Evolutionary conservation across 2,888 invertebrate species (phyloP).

Genomic region (Cheilosia variabilis): DNA sequence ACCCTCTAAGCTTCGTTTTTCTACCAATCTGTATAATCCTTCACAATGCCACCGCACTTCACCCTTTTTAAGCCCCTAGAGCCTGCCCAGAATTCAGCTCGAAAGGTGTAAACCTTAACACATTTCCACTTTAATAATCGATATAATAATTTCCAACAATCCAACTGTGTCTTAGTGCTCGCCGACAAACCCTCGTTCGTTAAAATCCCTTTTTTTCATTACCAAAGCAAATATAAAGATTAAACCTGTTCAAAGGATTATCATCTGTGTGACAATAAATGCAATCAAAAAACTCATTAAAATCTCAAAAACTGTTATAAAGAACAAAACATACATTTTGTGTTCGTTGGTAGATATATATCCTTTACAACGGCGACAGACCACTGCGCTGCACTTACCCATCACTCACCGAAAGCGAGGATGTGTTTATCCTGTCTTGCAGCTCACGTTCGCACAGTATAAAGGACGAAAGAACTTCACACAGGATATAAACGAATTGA

Average conservation of each 20-base stretch:
- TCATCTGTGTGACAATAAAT: conserved; percentile 56
- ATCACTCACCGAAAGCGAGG: conserved; percentile 3
- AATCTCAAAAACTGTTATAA: conserved; percentile 49
- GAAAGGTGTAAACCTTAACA: conserved; percentile 28
- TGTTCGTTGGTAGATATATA: neutral
- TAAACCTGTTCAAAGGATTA: conserved; percentile 61
- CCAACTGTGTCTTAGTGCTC: neutral
- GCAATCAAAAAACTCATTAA: conserved; percentile 72
- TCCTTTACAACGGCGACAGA: conserved; percentile 11
- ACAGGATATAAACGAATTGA: conserved; percentile 20
- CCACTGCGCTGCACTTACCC: neutral
- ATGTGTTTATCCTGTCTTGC: conserved; percentile 36
- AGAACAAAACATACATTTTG: conserved; percentile 22
- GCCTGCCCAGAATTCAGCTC: neutral
- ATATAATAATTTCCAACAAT: conserved; percentile 10
- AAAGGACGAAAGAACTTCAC: conserved; percentile 29
- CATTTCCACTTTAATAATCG: neutral
- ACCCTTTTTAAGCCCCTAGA: no score
- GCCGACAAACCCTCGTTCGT: conserved; percentile 3
- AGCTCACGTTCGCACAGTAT: neutral
- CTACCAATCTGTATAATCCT: no score
- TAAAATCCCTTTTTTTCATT: conserved; percentile 43
- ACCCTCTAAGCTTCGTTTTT: no score
- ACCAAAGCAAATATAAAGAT: conserved; percentile 54
- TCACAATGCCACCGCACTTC: no score